Evolutionary conservation across 2,888 invertebrate genomes (phyloP).

Genomic region (Drosophila prostipennis): DNA sequence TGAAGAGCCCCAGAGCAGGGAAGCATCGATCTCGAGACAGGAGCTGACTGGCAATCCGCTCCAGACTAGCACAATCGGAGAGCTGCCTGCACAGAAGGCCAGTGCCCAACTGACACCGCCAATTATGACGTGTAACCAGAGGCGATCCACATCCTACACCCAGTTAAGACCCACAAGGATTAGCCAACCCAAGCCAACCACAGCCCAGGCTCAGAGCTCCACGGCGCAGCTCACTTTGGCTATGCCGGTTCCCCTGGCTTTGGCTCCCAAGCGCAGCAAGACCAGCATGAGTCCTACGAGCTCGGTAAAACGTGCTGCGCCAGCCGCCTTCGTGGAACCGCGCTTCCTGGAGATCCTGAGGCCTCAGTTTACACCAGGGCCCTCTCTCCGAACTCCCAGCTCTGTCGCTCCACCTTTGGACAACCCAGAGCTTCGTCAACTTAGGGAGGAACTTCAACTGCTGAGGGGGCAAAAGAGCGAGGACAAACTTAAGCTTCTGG

Average conservation of each 20-base stretch:
- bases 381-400: slow-evolving; percentile 88
- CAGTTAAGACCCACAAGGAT: slow-evolving; percentile 61
- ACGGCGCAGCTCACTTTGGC: slow-evolving; percentile 65
- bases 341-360: slow-evolving; percentile 95
- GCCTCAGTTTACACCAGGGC: slow-evolving; percentile 94
- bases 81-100: slow-evolving; percentile 13
- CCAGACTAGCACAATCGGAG: slow-evolving; percentile 24
- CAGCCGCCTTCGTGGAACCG: slow-evolving; percentile 93
- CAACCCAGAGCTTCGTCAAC: slow-evolving; percentile 59
- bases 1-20: not conserved
- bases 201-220: slow-evolving; percentile 63
- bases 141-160: slow-evolving; percentile 83
- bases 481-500: slow-evolving; percentile 95
- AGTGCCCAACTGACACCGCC: slow-evolving; percentile 46
- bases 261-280: slow-evolving; percentile 80
- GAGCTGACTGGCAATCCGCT: slow-evolving; percentile 4
- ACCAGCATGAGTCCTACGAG: slow-evolving; percentile 84
- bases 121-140: slow-evolving; percentile 63
- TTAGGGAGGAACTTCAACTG: slow-evolving; percentile 94
- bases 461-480: slow-evolving; percentile 92
- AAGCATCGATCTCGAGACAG: not conserved
- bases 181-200: slow-evolving; percentile 67
- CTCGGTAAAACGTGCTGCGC: slow-evolving; percentile 86
- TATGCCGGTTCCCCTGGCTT: slow-evolving; percentile 64
- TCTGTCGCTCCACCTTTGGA: slow-evolving; percentile 49